Conservation (phyloP, 2,113 vertebrate genomes). For the Anhinga rufa region DNA sequence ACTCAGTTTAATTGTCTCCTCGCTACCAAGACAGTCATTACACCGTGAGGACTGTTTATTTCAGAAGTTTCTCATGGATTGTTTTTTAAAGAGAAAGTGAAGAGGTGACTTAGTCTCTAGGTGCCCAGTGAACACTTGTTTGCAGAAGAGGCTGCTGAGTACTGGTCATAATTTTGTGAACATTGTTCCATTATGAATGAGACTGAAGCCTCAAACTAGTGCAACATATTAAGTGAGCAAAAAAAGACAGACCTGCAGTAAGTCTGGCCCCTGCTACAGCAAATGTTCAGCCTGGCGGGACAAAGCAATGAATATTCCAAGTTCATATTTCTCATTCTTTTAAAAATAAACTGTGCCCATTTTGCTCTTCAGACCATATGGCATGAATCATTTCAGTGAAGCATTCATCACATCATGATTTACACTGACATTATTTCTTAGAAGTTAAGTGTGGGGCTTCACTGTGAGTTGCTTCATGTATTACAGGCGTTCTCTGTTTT, state of each 20-base stretch:
- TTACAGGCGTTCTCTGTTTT: neutral
- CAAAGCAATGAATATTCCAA: conserved; percentile 61
- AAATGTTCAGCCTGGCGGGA: conserved; percentile 56
- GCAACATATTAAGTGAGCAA: conserved; percentile 44
- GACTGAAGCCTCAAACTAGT: neutral
- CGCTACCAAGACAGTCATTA: neutral
- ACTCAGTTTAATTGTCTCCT: neutral
- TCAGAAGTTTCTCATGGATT: neutral
- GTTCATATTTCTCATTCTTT: conserved; percentile 58
- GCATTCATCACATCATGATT: conserved; percentile 38
- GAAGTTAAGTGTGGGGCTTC: conserved; percentile 20
- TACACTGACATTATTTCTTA: conserved; percentile 50
- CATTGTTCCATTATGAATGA: neutral
- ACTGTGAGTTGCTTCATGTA: neutral
- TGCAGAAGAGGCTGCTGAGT: neutral
- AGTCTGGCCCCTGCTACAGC: conserved; percentile 20
- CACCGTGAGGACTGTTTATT: neutral
- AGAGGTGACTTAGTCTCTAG: neutral
- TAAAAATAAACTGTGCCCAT: conserved; percentile 60
- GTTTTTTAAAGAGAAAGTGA: neutral
- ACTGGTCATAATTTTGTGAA: neutral
- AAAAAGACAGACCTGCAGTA: conserved; percentile 8
- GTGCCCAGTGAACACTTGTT: neutral
- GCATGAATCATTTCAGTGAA: conserved; percentile 61
- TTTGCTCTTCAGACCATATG: conserved; percentile 60